Evolutionary conservation across 2,797 vertebrate species (phyloP), one percentile per base, ranked within the genome.

Genomic region (Siniperca obscura): DNA sequence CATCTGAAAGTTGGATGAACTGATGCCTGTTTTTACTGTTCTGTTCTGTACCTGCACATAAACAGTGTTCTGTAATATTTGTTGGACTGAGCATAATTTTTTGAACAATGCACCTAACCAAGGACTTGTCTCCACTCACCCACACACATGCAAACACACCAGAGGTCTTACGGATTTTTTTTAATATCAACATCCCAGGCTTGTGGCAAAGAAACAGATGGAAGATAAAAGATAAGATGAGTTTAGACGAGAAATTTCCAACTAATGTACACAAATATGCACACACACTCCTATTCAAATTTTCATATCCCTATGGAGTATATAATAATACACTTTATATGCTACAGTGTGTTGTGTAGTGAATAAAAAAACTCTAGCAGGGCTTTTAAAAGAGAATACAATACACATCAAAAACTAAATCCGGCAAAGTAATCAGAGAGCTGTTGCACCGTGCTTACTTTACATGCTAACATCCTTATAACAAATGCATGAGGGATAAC

Each of bases 1-100:
- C 81, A 78, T 92, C 80, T 82, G 40, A 87, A 83, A 83, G 85
- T 89, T 82, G 68, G 48, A 60, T 60, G 75, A 86, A 70, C 44
- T 48, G 64, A 78, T 83, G 79, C 40, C 19, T 67, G 69, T 59
- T 81, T 83, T 74, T 57, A 57, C 27, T 67, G 48, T 69, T 67
- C 22, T 57, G 53, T 38, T 79, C 8, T 74, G 40, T 42, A 81
- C 67, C 67, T 84, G 14, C 73, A 69, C 17, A 27, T 22, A 14
- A n/a, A 62, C 25, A 53, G 30, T 36, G 72, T 64, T 44, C 42
- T 76, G 40, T 22, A 70, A 16, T 71, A 53, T 64, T 75, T 25
- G 61, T 53, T 60, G 13, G 44, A 16, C 16, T 48, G 21, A 62
- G 40, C 4, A 56, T 46, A 10, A 2, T 34, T 59, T 82, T 61